phyloP scores from a whole-genome alignment of 2,797 vertebrate species.

The Lepilemur septentrionalis region DNA sequence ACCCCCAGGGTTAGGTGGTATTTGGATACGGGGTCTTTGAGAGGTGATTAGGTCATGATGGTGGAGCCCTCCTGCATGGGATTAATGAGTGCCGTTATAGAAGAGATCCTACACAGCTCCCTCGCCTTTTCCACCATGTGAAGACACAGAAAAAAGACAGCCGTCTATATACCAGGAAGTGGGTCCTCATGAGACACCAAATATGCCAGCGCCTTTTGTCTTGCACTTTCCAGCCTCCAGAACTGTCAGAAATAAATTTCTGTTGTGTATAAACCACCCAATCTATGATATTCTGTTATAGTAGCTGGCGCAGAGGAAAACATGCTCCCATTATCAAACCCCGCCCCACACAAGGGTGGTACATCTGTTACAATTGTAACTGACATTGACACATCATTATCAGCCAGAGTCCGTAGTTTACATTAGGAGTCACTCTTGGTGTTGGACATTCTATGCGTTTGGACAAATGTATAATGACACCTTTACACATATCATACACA shows the following conservation, averaged over 20 bases:
- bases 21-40: no score
- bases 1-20: not conserved
- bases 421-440: not conserved
- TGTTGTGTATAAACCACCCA: not conserved
- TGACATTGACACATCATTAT: no score
- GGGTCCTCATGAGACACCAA: not conserved
- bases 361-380: no score
- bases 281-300: not conserved
- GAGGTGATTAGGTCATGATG: not conserved
- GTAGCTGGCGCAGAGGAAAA: not conserved
- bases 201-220: not conserved
- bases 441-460: not conserved
- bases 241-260: not conserved
- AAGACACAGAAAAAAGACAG: not conserved
- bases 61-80: no score
- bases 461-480: not conserved
- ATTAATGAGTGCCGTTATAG: no score
- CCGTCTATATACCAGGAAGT: not conserved
- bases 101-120: not conserved
- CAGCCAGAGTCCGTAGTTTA: not conserved
- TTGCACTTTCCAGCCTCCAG: not conserved
- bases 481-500: not conserved
- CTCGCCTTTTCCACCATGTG: not conserved
- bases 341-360: not conserved
- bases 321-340: not conserved